phyloP scores from a whole-genome alignment of 2,113 vertebrate species.

The Pelmatolapia mariae region DNA sequence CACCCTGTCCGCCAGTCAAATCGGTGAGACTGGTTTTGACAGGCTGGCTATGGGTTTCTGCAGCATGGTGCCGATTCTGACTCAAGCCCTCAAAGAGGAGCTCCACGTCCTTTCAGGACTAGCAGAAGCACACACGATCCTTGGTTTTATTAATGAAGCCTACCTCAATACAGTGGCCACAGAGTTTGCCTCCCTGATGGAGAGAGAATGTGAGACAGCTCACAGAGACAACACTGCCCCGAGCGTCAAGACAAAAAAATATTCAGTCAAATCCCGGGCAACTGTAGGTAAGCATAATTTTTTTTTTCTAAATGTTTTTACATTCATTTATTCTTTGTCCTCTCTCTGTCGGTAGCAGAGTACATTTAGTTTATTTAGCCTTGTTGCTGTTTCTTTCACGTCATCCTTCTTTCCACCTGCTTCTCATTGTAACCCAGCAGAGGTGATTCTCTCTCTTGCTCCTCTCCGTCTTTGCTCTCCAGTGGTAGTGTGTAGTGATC shows the following conservation, averaged over 20 bases:
- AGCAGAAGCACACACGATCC: conserved; percentile 67
- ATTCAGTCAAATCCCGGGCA: conserved; percentile 74
- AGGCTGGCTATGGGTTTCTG: conserved; percentile 68
- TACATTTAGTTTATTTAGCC: neutral
- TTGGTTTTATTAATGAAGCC: conserved; percentile 84
- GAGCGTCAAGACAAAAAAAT: conserved; percentile 74
- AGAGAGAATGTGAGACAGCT: conserved; percentile 79
- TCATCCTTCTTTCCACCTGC: neutral
- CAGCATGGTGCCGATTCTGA: conserved; percentile 70
- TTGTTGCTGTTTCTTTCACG: neutral
- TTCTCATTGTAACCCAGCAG: neutral
- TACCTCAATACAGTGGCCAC: conserved; percentile 80
- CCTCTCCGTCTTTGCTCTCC: neutral
- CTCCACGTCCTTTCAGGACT: conserved; percentile 75
- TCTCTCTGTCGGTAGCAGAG: neutral
- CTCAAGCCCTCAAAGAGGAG: conserved; percentile 80
- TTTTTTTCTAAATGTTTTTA: neutral
- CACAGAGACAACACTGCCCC: conserved; percentile 78
- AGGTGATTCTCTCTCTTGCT: neutral
- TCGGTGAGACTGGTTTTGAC: conserved; percentile 79
- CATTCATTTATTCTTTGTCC: neutral
- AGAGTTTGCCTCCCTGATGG: conserved; percentile 79
- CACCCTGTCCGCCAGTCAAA: conserved; percentile 63
- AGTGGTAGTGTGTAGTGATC: neutral
- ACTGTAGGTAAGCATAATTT: conserved; percentile 62